Evolutionary conservation across 2,888 invertebrate species (phyloP).

Genomic region (Euzophera pinguis): DNA sequence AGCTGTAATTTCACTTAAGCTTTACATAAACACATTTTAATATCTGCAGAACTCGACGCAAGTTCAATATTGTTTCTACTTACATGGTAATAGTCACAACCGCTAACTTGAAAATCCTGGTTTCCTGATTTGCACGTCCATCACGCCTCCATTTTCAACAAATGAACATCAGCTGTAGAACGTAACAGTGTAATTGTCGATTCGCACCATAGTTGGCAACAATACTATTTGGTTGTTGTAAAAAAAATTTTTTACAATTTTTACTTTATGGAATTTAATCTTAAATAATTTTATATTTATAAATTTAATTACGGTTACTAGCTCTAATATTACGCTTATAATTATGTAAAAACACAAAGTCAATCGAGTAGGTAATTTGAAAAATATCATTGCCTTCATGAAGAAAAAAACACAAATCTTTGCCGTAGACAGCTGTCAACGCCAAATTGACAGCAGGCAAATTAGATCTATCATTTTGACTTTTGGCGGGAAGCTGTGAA

Average conservation of each 20-base stretch:
- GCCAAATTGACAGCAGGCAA: too few species aligned
- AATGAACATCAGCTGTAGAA: conserved; percentile 61
- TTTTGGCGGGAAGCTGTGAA: too few species aligned
- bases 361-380: too few species aligned
- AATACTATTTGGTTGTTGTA: not conserved
- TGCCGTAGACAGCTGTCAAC: too few species aligned
- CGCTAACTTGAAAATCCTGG: conserved; percentile 65
- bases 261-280: not conserved
- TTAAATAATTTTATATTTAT: too few species aligned
- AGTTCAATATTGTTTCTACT: conserved; percentile 41
- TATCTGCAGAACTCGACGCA: conserved; percentile 49
- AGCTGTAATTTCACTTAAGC: conserved; percentile 29
- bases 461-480: too few species aligned
- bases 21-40: conserved; percentile 34
- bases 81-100: conserved; percentile 56
- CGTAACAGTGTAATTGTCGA: conserved; percentile 33
- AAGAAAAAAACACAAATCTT: too few species aligned
- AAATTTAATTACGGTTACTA: too few species aligned
- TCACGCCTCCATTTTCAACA: conserved; percentile 78
- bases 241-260: not conserved
- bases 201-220: conserved; percentile 30
- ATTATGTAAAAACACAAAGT: too few species aligned
- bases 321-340: too few species aligned
- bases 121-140: conserved; percentile 64
- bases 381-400: too few species aligned